A percentile compares a stretch with the other conserved stretches of the same genome.
phyloP scores from a whole-genome alignment of 1,140 invertebrate genomes.

The Conus ventricosus region DNA sequence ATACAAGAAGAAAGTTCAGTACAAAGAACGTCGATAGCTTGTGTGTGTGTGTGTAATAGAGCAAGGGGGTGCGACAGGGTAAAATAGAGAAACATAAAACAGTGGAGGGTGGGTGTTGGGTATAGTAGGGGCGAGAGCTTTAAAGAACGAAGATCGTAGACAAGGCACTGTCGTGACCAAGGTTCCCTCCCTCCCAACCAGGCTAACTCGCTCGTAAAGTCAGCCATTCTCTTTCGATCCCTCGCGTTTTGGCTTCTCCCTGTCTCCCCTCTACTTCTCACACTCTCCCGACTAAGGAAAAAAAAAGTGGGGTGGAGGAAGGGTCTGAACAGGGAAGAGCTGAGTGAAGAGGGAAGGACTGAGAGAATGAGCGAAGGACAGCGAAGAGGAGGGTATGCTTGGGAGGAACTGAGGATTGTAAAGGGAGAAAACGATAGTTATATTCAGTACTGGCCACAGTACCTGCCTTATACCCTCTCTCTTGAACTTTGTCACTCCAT shows the following conservation, averaged over 20 bases:
- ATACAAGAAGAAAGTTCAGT: too few species aligned
- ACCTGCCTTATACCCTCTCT: too few species aligned
- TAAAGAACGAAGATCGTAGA: not conserved
- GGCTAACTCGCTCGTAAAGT: constrained; percentile 3
- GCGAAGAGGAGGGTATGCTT: not conserved
- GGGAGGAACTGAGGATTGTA: not conserved
- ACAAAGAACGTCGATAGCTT: too few species aligned
- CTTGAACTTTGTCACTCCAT: too few species aligned
- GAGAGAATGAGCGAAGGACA: not conserved
- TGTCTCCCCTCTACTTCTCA: not conserved
- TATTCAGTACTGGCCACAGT: not conserved
- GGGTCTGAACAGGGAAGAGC: not conserved
- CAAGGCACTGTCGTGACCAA: not conserved
- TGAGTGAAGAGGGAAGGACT: not conserved
- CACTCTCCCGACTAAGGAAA: not conserved
- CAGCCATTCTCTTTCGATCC: not conserved
- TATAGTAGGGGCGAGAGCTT: too few species aligned
- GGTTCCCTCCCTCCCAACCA: not conserved
- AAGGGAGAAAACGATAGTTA: not conserved
- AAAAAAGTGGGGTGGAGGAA: too few species aligned
- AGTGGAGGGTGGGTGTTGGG: too few species aligned
- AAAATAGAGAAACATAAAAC: too few species aligned
- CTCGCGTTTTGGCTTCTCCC: not conserved
- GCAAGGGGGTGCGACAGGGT: too few species aligned
- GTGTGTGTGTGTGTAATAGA: too few species aligned